Evolutionary conservation across 2,888 invertebrate species (phyloP).

Genomic region (Polydrusus pterygomalis): DNA sequence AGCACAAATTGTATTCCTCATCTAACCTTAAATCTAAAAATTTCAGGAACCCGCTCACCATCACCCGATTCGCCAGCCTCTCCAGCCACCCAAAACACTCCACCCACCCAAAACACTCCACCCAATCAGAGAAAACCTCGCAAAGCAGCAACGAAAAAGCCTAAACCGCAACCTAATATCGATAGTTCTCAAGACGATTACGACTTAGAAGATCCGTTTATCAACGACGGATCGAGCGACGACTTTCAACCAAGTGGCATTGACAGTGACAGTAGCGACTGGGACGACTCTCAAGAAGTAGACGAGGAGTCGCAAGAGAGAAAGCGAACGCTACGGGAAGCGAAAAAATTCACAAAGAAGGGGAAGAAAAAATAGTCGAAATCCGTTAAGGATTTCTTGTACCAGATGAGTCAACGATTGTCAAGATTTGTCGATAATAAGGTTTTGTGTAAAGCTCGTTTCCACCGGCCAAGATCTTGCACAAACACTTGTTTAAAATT

Average conservation of each 20-base stretch:
- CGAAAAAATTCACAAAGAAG: constrained; percentile 38
- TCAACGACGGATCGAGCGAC: constrained; percentile 58
- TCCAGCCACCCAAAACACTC: constrained; percentile 7
- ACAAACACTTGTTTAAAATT: no score
- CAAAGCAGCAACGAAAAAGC: constrained; percentile 8
- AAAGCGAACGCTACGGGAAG: constrained; percentile 30
- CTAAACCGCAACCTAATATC: background rate
- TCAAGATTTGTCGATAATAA: no score
- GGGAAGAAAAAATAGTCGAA: constrained; percentile 9
- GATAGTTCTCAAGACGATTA: constrained; percentile 37
- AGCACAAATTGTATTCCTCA: no score
- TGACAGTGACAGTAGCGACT: constrained; percentile 53
- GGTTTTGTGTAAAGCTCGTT: no score
- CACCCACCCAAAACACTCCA: constrained; percentile 1
- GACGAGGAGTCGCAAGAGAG: constrained; percentile 34
- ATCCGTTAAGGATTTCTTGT: no score
- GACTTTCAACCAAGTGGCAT: constrained; percentile 56
- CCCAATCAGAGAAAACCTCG: constrained; percentile 21
- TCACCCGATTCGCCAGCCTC: background rate
- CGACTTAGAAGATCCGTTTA: constrained; percentile 57
- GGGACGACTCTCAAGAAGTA: constrained; percentile 56
- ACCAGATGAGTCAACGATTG: no score
- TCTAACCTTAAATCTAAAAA: background rate
- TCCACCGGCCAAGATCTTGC: no score
- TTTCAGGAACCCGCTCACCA: background rate